phyloP scores from a whole-genome alignment of 2,888 invertebrate genomes.

The Nesidiocoris tenuis region DNA sequence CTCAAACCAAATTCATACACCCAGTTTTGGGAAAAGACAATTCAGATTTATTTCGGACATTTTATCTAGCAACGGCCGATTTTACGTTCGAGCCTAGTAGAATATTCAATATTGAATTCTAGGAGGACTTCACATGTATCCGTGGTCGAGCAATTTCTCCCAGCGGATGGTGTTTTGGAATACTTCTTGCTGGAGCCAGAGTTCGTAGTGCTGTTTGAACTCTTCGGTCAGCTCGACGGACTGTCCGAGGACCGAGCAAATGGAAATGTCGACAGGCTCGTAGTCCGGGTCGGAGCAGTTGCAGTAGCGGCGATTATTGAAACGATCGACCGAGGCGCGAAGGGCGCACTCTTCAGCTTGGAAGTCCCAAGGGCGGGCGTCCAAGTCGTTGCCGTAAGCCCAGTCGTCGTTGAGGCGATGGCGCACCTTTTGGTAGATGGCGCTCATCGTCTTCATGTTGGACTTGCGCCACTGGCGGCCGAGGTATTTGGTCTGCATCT shows the following conservation, averaged over 20 bases:
- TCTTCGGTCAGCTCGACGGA: slow-evolving; percentile 81
- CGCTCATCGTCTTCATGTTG: slow-evolving; percentile 99
- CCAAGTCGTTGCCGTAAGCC: slow-evolving; percentile 98
- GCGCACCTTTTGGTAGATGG: slow-evolving; percentile 95
- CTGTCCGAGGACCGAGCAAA: slow-evolving; percentile 74
- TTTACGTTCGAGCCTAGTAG: no score
- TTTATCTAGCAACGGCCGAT: no score
- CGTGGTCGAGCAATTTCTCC: slow-evolving; percentile 60
- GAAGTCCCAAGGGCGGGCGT: slow-evolving; percentile 97
- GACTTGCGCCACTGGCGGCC: slow-evolving; percentile 98
- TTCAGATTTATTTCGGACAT: no score
- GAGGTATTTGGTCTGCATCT: slow-evolving; percentile 99
- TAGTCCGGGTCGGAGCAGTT: slow-evolving; percentile 58
- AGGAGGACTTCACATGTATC: slow-evolving; percentile 44
- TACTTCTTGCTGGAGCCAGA: slow-evolving; percentile 96
- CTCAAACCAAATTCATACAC: no score
- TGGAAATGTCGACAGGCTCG: slow-evolving; percentile 72
- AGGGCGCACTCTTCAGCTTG: slow-evolving; percentile 96
- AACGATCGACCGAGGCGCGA: slow-evolving; percentile 90
- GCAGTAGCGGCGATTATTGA: slow-evolving; percentile 88
- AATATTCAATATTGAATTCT: no score
- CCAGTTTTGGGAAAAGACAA: no score
- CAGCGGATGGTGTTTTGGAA: slow-evolving; percentile 81
- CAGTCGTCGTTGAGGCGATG: slow-evolving; percentile 98
- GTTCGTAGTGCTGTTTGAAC: slow-evolving; percentile 88